Base-by-base conservation (phyloP, 2,797 vertebrate genomes). In the Scolopax bukidnonensis region DNA sequence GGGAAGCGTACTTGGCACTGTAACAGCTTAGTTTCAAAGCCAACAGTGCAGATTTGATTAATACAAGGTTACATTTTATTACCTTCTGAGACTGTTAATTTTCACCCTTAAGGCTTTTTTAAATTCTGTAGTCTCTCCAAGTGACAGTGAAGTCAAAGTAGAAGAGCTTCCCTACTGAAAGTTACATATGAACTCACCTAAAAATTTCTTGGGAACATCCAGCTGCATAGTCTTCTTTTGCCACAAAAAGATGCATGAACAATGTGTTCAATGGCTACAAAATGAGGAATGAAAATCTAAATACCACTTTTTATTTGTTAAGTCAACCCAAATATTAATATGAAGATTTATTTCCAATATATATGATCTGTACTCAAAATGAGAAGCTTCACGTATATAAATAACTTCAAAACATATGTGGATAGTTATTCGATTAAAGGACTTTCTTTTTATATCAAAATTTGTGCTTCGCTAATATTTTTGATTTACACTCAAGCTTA, bases 221-320 rank as follows among this genome's bases (percentile, higher is more conserved):
- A 20, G 92, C 12, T 4, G 97, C 89, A 30, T 98, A 98, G 71
- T 96, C 94, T 1, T 98, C 84, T 94, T 98, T 97, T 1, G 99
- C 97, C 98, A 99, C 99, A 57, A 99, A 99, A 41, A 99, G 98
- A 94, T 99, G 99, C 97, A 99, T 69, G 95, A 99, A 99, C 65
- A 99, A 97, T 0, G 99, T 99, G 96, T 99, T 99, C 94, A 99
- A 74, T 43, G 99, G 98, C 99, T 99, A 96, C 60, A 30, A 91
- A 75, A 80, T 1, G 25, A 94, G 93, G 53, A 64, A 63, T 38
- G 2, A 77, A 76, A 91, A 57, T 27, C 57, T 63, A 45, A 87
- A 70, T 20, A 76, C 32, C 36, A 59, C 10, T 28, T 15, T 36
- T 36, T 13, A 32, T 19, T 89, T 41, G 25, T 64, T 64, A 54